Percentiles rank a stretch among this genome's conserved stretches.
These are phyloP conservation scores for Gambusia yucatana DNA, from an alignment of 2,797 vertebrate species.

Conservation along the genomic window DNA sequence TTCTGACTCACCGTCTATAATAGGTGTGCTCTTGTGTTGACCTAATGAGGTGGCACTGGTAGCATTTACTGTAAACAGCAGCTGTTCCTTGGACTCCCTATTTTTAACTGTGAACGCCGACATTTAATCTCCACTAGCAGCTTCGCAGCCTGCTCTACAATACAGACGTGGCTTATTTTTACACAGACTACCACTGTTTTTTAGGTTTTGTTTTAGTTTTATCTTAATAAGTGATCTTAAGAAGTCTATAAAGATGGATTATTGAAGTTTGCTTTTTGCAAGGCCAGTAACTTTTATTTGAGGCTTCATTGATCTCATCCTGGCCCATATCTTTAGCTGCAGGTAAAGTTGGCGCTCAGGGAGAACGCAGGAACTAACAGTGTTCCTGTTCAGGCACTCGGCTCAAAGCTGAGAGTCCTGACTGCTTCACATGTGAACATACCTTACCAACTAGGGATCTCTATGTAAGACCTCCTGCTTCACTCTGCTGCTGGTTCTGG, in stretches of 20 bases:
- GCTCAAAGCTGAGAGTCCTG: background rate
- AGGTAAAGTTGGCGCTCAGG: background rate
- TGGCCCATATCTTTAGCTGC: background rate
- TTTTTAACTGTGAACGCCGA: background rate
- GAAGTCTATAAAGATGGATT: background rate
- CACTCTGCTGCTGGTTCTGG: background rate
- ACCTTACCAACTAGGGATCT: background rate
- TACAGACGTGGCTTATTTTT: background rate
- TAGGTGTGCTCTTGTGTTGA: background rate
- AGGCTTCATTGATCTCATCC: background rate
- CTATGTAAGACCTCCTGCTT: background rate
- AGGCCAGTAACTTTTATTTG: background rate
- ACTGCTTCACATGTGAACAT: background rate
- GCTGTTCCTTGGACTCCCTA: background rate
- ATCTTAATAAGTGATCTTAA: background rate
- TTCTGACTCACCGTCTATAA: background rate
- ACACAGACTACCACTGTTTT: background rate
- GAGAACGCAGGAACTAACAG: background rate
- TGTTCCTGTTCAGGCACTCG: background rate
- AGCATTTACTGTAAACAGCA: slow-evolving; percentile 10
- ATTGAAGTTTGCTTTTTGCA: background rate
- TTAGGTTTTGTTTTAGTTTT: background rate
- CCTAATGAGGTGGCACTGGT: slow-evolving; percentile 6
- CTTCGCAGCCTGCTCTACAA: background rate
- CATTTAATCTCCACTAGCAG: background rate